These are phyloP conservation scores for Microtus pennsylvanicus DNA, from an alignment of 2,113 vertebrate species.

Conservation along the genomic window DNA sequence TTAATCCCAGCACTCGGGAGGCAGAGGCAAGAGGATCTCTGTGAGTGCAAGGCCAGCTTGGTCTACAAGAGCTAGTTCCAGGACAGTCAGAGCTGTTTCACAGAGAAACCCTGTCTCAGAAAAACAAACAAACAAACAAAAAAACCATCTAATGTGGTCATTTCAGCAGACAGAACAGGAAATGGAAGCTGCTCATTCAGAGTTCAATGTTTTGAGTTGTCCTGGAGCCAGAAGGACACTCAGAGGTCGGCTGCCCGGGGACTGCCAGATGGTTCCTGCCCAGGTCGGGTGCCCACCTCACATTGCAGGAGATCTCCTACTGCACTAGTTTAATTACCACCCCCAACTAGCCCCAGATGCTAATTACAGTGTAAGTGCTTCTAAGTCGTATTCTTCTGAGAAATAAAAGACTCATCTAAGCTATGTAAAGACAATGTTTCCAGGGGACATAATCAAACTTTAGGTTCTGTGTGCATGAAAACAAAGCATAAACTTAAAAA, in stretches of 20 bases:
- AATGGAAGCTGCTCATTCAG: not conserved
- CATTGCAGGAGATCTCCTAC: not conserved
- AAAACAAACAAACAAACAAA: no score
- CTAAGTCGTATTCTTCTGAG: not conserved
- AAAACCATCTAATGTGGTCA: no score
- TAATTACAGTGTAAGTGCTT: not conserved
- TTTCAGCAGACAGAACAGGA: not conserved
- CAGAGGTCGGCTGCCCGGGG: not conserved
- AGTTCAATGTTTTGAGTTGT: not conserved
- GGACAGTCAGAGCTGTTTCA: no score
- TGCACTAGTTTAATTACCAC: not conserved
- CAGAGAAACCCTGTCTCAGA: not conserved
- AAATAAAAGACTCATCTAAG: not conserved
- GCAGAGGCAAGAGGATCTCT: no score
- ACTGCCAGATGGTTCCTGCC: fast-evolving
- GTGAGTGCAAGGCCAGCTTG: no score
- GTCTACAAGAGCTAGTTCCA: no score
- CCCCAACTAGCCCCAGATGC: not conserved
- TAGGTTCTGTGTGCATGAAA: not conserved
- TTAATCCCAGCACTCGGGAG: no score
- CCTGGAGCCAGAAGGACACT: not conserved
- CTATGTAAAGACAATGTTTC: not conserved
- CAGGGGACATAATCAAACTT: not conserved
- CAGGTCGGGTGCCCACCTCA: fast-evolving
- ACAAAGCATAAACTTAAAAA: not conserved